Conservation (phyloP, 2,888 invertebrate species). For the Drosophila atroscutellata region DNA sequence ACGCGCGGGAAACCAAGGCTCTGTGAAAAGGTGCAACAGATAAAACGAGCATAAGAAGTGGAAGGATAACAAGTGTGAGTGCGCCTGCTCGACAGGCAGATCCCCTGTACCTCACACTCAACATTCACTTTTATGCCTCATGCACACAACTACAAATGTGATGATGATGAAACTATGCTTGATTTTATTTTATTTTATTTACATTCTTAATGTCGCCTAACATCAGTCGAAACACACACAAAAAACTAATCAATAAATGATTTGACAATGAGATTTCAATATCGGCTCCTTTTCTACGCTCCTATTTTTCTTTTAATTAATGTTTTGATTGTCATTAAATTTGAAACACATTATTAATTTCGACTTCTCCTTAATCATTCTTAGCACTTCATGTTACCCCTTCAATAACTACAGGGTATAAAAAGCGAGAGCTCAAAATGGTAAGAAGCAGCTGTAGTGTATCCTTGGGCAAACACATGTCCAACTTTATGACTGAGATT, state of each 20-base stretch:
- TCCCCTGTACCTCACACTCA: neutral
- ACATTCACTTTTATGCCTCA: neutral
- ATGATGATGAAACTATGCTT: neutral
- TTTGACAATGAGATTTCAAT: neutral
- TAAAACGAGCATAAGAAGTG: neutral
- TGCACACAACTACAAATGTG: neutral
- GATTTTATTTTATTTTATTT: neutral
- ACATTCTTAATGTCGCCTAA: neutral
- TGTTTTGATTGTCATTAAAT: neutral
- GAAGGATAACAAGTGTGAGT: neutral
- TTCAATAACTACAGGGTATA: neutral
- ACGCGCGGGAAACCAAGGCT: slow-evolving; percentile 83
- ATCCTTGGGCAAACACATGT: slow-evolving; percentile 54
- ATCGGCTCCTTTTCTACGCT: too few species aligned
- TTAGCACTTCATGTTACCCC: neutral
- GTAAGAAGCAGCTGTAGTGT: slow-evolving; percentile 1
- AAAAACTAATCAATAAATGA: neutral
- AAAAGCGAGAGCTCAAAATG: neutral
- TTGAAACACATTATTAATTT: neutral
- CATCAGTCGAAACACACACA: neutral
- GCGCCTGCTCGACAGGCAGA: neutral
- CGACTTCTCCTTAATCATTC: neutral
- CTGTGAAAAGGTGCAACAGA: slow-evolving; percentile 61
- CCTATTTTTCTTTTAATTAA: neutral
- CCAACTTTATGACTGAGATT: slow-evolving; percentile 69